Percentiles rank a stretch among this genome's conserved stretches.
These are phyloP conservation scores for Machaerirhynchus nigripectus DNA, from an alignment of 2,113 vertebrate species.

Conservation along the genomic window DNA sequence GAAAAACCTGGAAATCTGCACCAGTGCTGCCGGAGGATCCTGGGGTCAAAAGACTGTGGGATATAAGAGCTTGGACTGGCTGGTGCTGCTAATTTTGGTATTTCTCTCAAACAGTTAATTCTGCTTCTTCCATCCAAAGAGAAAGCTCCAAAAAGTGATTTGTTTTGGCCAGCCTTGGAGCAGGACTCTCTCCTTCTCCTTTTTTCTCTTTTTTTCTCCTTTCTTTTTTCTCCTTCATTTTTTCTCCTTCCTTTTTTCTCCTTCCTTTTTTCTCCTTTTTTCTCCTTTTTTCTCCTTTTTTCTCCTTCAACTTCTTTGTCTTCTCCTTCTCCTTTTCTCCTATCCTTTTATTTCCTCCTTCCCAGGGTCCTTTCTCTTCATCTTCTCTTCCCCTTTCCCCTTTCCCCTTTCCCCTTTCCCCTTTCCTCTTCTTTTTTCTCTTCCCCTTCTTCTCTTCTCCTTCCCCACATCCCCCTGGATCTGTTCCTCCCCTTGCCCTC, in stretches of 20 bases:
- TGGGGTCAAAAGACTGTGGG: neutral
- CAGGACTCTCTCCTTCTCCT: neutral
- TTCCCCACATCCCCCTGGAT: too few species aligned
- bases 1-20: neutral
- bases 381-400: accelerated
- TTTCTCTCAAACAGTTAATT: neutral
- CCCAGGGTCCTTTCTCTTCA: too few species aligned
- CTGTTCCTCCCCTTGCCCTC: neutral
- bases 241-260: too few species aligned
- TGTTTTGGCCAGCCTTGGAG: neutral
- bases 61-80: neutral
- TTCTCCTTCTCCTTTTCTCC: neutral
- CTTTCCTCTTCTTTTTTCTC: neutral
- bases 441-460: neutral
- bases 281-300: too few species aligned
- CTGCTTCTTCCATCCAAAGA: neutral
- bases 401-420: accelerated
- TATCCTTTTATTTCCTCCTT: too few species aligned
- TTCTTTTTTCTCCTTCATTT: too few species aligned
- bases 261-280: neutral
- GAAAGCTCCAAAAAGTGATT: neutral
- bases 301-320: too few species aligned
- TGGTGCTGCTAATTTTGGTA: neutral
- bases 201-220: neutral
- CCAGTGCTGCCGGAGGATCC: neutral